phyloP scores from a whole-genome alignment of 1,140 invertebrate species.

The Pteromalus puparum region DNA sequence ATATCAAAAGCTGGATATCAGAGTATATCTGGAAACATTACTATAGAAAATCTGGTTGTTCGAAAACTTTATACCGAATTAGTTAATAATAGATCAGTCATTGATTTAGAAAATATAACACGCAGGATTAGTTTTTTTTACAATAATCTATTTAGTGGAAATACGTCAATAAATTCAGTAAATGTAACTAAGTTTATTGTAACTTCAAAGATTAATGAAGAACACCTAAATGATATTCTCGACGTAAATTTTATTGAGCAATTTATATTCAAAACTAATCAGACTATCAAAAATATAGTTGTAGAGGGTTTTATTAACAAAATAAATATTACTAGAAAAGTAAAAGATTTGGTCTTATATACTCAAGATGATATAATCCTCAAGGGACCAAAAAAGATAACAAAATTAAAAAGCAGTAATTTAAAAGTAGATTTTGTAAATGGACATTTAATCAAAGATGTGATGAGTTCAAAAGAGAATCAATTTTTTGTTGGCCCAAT shows the following conservation, averaged over 20 bases:
- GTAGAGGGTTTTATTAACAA: constrained; percentile 60
- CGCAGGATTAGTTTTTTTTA: constrained; percentile 14
- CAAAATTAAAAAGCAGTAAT: constrained; percentile 47
- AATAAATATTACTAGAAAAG: constrained; percentile 57
- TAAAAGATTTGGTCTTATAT: constrained; percentile 60
- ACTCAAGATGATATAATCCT: constrained; percentile 55
- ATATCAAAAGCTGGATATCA: constrained; percentile 55
- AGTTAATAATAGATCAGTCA: constrained; percentile 57
- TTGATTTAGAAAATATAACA: constrained; percentile 49
- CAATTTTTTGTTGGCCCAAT: constrained; percentile 62
- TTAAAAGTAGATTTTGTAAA: constrained; percentile 58
- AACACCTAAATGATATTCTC: constrained; percentile 53
- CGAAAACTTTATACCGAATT: constrained; percentile 49
- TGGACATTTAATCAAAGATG: constrained; percentile 51
- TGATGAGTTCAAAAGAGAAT: constrained; percentile 56
- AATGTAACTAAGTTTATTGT: constrained; percentile 56
- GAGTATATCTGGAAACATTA: constrained; percentile 57
- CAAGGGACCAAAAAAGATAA: constrained; percentile 54
- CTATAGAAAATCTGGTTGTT: constrained; percentile 55
- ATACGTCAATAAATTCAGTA: constrained; percentile 47
- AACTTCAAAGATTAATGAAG: constrained; percentile 55
- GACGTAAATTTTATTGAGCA: constrained; percentile 45
- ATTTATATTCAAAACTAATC: constrained; percentile 55
- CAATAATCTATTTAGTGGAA: constrained; percentile 6
- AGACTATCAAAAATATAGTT: constrained; percentile 58